phyloP scores from a whole-genome alignment of 2,797 vertebrate genomes.

The Sebastes steindachneri region DNA sequence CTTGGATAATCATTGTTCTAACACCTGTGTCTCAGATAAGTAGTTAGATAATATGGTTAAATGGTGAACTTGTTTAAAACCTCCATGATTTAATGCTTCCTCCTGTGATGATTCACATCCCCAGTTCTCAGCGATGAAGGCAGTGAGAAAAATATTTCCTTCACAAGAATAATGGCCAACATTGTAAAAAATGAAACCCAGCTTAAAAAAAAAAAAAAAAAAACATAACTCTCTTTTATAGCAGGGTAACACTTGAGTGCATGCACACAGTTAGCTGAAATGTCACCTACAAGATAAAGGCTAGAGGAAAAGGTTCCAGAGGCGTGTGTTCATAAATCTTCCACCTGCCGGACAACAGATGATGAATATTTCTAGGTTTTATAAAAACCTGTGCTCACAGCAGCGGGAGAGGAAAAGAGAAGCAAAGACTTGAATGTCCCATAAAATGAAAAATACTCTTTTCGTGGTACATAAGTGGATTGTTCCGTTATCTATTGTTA shows the following conservation, averaged over 20 bases:
- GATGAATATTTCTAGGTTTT: not conserved
- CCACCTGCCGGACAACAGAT: not conserved
- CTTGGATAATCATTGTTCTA: not conserved
- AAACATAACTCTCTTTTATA: not conserved
- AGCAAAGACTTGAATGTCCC: not conserved
- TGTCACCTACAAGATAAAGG: constrained; percentile 11
- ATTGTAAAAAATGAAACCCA: not conserved
- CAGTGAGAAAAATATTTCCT: not conserved
- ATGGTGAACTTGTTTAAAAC: not conserved
- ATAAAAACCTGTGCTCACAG: not conserved
- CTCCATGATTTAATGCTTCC: not conserved
- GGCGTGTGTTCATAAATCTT: not conserved
- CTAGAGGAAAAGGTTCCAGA: constrained; percentile 3
- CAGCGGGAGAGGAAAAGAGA: not conserved
- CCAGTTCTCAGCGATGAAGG: no score
- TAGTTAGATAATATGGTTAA: not conserved
- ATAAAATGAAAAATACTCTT: not conserved
- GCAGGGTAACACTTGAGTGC: not conserved
- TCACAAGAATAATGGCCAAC: not conserved
- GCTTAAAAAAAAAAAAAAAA: not conserved
- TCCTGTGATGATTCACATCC: not conserved
- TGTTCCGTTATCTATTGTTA: not conserved
- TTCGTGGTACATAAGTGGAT: not conserved
- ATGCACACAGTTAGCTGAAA: constrained; percentile 8
- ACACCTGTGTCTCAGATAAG: not conserved